Evolutionary conservation across 2,888 invertebrate species (phyloP).

Genomic region (Pseudococcus jackbeardsleyi): DNA sequence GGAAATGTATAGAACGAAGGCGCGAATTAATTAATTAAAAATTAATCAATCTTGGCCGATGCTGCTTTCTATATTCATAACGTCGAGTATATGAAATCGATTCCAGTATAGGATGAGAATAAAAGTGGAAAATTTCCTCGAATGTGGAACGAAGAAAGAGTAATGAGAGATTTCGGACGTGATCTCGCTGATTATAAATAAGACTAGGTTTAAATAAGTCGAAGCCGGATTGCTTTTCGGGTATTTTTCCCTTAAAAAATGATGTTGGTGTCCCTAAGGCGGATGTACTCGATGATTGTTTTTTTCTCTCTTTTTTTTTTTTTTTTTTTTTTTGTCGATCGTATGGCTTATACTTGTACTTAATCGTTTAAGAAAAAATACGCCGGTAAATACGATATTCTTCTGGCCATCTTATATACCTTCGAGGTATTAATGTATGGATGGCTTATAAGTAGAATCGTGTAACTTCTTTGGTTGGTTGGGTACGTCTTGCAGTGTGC

Average conservation of each 20-base stretch:
- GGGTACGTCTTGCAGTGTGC: background rate
- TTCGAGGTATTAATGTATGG: background rate
- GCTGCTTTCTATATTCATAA: background rate
- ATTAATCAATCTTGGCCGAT: constrained; percentile 3
- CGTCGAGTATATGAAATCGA: background rate
- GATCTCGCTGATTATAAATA: background rate
- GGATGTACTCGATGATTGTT: background rate
- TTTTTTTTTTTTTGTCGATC: background rate
- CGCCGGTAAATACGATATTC: background rate
- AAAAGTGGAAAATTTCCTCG: background rate
- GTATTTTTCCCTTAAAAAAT: background rate
- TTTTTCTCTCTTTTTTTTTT: background rate
- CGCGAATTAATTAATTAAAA: constrained; percentile 23
- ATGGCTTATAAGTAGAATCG: background rate
- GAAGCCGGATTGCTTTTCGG: background rate
- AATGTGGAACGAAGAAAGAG: background rate
- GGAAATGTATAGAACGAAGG: background rate
- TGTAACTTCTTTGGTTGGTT: background rate
- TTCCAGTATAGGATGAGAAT: background rate
- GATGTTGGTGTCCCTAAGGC: background rate
- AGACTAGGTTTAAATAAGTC: background rate
- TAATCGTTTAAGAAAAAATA: background rate
- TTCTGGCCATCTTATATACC: background rate
- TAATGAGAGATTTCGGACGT: background rate
- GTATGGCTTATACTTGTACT: background rate